Evolutionary conservation across 2,797 vertebrate species (phyloP).

Genomic region (Austrolebias charrua): DNA sequence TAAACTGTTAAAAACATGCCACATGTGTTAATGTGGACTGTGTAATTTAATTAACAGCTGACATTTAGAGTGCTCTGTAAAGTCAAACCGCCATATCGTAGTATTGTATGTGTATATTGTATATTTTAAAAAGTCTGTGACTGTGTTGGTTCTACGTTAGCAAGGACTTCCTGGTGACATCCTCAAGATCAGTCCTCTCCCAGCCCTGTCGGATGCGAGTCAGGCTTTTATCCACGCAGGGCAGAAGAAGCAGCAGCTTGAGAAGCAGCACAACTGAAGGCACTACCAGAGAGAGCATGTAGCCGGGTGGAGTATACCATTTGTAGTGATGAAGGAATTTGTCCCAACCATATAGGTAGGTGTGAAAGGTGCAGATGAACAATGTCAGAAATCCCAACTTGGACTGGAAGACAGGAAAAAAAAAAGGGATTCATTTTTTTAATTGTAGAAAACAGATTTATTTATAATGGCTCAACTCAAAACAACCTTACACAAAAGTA

Average conservation of each 20-base stretch:
- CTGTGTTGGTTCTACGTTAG: constrained; percentile 40
- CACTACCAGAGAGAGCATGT: constrained; percentile 84
- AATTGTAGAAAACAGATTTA: no score
- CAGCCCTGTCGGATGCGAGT: constrained; percentile 89
- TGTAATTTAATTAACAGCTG: background rate
- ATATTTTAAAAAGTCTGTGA: background rate
- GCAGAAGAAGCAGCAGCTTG: constrained; percentile 85
- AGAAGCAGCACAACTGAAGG: constrained; percentile 85
- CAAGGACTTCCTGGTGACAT: constrained; percentile 41
- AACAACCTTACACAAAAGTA: background rate
- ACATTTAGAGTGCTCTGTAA: background rate
- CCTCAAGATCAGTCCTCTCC: constrained; percentile 80
- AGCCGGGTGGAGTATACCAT: constrained; percentile 86
- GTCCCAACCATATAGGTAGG: constrained; percentile 84
- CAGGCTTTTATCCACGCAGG: constrained; percentile 85
- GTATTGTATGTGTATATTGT: background rate
- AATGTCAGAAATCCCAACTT: constrained; percentile 90
- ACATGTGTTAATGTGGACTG: background rate
- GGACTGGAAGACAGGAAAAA: constrained; percentile 77
- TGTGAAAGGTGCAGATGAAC: constrained; percentile 87
- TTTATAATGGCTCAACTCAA: no score
- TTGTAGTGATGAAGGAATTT: constrained; percentile 82
- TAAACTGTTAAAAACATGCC: no score
- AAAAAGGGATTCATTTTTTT: background rate
- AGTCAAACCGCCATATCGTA: background rate